Conservation (phyloP, 2,797 vertebrate species). For the Xerus rutilus region DNA sequence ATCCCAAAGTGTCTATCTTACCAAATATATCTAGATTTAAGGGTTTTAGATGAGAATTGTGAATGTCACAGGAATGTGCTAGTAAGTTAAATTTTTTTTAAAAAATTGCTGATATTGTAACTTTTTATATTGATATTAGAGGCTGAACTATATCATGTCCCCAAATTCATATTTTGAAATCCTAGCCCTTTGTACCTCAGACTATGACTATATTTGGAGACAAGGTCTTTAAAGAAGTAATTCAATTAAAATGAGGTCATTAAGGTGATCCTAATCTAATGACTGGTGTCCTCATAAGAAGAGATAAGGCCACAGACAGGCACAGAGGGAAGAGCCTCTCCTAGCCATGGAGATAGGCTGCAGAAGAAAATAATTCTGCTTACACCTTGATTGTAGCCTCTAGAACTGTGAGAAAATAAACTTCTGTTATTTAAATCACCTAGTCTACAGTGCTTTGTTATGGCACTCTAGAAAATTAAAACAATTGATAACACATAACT, state of each 20-base stretch:
- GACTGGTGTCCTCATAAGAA: neutral
- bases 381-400: neutral
- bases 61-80: constrained; percentile 3
- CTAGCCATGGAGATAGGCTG: neutral
- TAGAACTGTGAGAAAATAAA: neutral
- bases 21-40: neutral
- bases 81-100: neutral
- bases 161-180: neutral
- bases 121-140: neutral
- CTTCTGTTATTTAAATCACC: neutral
- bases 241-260: constrained; percentile 14
- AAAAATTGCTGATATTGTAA: constrained; percentile 28
- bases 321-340: neutral
- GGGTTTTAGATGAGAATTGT: neutral
- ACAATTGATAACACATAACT: neutral
- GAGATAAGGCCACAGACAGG: neutral
- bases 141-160: neutral
- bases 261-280: neutral
- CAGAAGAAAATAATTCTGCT: neutral
- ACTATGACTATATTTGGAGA: neutral
- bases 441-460: neutral
- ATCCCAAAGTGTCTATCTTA: neutral
- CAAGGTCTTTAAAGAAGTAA: neutral
- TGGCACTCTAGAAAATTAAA: neutral
- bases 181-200: neutral